Conservation (phyloP, 2,888 invertebrate species). For the Nemoura dubitans region DNA sequence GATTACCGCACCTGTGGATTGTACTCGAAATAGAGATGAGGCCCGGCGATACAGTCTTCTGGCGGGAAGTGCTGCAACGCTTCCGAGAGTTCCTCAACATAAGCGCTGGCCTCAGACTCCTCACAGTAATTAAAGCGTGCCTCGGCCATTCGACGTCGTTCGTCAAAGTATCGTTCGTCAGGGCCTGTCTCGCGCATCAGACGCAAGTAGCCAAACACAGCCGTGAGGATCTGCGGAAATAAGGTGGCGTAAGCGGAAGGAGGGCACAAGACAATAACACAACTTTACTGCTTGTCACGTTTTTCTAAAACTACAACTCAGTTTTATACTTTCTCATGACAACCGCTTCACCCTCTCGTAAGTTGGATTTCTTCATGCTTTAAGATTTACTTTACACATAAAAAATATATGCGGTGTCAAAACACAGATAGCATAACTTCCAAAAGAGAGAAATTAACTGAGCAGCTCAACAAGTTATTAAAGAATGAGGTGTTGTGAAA, state of each 20-base stretch:
- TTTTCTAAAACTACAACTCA: too few species aligned
- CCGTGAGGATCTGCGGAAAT: constrained; percentile 72
- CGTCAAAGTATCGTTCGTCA: constrained; percentile 73
- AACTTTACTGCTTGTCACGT: too few species aligned
- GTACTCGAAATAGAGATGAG: constrained; percentile 58
- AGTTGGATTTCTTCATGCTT: too few species aligned
- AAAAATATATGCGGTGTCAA: too few species aligned
- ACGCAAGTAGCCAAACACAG: constrained; percentile 81
- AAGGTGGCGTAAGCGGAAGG: neutral
- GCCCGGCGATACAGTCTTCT: constrained; percentile 56
- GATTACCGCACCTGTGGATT: constrained; percentile 56
- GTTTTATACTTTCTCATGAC: too few species aligned
- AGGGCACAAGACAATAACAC: too few species aligned
- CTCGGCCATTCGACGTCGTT: constrained; percentile 79
- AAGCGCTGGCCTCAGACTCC: constrained; percentile 76
- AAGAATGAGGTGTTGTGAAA: too few species aligned
- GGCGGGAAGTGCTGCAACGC: constrained; percentile 84
- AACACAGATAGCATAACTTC: too few species aligned
- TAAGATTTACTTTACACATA: too few species aligned
- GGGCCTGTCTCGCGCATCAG: constrained; percentile 75
- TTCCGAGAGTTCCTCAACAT: constrained; percentile 79
- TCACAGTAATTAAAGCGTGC: constrained; percentile 72
- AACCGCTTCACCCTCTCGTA: too few species aligned
- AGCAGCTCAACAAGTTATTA: too few species aligned
- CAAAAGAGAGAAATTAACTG: too few species aligned